Percentiles rank a stretch among this genome's conserved stretches.
Evolutionary conservation across 2,797 vertebrate species (phyloP).

Genomic region (Spizella passerina): DNA sequence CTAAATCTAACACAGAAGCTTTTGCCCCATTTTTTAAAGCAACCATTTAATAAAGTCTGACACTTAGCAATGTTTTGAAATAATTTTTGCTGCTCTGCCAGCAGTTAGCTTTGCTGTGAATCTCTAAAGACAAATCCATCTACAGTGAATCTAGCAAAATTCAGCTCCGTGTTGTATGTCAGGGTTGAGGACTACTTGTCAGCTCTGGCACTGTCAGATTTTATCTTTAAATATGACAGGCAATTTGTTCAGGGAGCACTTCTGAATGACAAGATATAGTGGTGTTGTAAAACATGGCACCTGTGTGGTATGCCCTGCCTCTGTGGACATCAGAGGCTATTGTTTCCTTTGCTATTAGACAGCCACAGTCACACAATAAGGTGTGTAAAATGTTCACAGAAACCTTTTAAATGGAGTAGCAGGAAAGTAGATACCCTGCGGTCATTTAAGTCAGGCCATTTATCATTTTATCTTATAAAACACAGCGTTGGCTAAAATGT

Average conservation of each 20-base stretch:
- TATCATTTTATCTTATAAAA: slow-evolving; percentile 67
- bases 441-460: slow-evolving; percentile 52
- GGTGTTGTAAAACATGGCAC: slow-evolving; percentile 75
- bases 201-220: slow-evolving; percentile 60
- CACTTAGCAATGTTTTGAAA: slow-evolving; percentile 45
- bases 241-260: slow-evolving; percentile 65
- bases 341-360: slow-evolving; percentile 56
- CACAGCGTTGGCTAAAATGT: neutral
- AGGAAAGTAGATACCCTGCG: slow-evolving; percentile 37
- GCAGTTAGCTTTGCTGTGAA: slow-evolving; percentile 22
- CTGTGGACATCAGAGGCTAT: slow-evolving; percentile 52
- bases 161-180: slow-evolving; percentile 38
- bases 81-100: slow-evolving; percentile 49
- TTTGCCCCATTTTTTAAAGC: neutral
- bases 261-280: slow-evolving; percentile 70
- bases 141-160: slow-evolving; percentile 45
- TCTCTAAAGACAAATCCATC: slow-evolving; percentile 63
- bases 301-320: slow-evolving; percentile 62
- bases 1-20: neutral
- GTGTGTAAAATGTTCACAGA: slow-evolving; percentile 50
- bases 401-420: slow-evolving; percentile 42
- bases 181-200: slow-evolving; percentile 56
- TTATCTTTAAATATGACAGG: slow-evolving; percentile 69
- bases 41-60: slow-evolving; percentile 50
- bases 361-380: slow-evolving; percentile 44